phyloP scores from a whole-genome alignment of 37 sponge, comb jelly and placozoan genomes.

The Halisarca cf. caerulea region DNA sequence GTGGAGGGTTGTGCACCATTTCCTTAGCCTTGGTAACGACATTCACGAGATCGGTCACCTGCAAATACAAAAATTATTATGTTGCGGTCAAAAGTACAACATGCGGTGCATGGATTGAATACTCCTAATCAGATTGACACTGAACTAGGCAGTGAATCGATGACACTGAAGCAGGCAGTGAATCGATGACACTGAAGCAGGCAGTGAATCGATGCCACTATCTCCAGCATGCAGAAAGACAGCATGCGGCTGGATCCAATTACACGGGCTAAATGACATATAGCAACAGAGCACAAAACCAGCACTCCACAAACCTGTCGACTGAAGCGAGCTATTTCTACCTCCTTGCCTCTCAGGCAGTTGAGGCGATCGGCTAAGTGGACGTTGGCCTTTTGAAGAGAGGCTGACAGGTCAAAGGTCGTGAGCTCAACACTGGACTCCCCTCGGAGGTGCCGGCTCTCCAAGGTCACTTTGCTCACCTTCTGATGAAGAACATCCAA shows the following conservation, averaged over 20 bases:
- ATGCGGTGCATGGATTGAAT: too few species aligned
- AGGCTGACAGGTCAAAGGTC: not conserved
- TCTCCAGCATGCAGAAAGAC: too few species aligned
- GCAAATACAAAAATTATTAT: not conserved
- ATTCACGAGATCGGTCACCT: not conserved
- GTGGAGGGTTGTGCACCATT: not conserved
- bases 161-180: too few species aligned
- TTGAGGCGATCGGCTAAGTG: not conserved
- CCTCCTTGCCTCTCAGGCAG: not conserved
- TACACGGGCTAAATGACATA: too few species aligned
- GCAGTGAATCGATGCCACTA: too few species aligned
- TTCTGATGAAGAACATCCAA: slow-evolving; percentile 4
- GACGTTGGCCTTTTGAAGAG: not conserved
- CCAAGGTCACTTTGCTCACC: not conserved
- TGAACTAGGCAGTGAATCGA: too few species aligned
- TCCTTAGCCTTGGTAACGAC: not conserved
- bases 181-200: too few species aligned
- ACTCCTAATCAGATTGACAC: too few species aligned
- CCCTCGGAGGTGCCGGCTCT: not conserved
- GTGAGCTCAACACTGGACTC: not conserved
- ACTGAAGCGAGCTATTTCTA: not conserved
- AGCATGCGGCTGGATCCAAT: too few species aligned
- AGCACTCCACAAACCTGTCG: slow-evolving; percentile 12
- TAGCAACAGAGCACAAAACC: too few species aligned
- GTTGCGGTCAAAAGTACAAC: too few species aligned